Conservation (phyloP, 1,140 invertebrate genomes). For the Druon quercuslanigerum region DNA sequence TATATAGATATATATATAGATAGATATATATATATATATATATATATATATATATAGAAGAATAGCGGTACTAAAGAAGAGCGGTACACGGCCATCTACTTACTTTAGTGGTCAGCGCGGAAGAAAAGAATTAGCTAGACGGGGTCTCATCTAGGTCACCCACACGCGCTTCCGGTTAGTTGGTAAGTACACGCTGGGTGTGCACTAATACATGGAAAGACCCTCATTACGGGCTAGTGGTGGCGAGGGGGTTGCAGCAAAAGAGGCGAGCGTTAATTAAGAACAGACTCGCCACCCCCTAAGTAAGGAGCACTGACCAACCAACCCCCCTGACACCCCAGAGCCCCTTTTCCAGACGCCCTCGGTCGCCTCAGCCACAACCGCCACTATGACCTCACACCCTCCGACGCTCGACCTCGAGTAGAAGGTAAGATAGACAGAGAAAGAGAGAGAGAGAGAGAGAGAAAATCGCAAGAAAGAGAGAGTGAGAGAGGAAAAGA, state of each 20-base stretch:
- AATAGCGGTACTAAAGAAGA: too few relatives aligned
- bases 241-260: constrained; percentile 73
- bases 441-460: constrained; percentile 44
- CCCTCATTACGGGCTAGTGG: constrained; percentile 70
- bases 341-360: constrained; percentile 41
- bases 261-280: constrained; percentile 76
- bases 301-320: constrained; percentile 74
- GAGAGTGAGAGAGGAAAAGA: background rate
- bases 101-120: constrained; percentile 73
- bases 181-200: constrained; percentile 48
- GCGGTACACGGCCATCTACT: constrained; percentile 72
- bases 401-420: constrained; percentile 54
- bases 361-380: constrained; percentile 57
- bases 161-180: constrained; percentile 54
- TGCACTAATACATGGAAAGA: constrained; percentile 60
- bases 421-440: constrained; percentile 41
- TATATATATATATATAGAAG: too few relatives aligned
- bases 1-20: too few relatives aligned
- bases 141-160: constrained; percentile 74
- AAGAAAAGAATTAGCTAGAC: constrained; percentile 76
- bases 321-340: constrained; percentile 40
- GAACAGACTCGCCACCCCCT: constrained; percentile 75
- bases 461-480: constrained; percentile 34
- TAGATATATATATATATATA: too few relatives aligned
- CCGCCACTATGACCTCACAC: constrained; percentile 53